These are phyloP conservation scores for Taeniopygia guttata DNA, from an alignment of 2,797 vertebrate genomes.

Conservation along the genomic window DNA sequence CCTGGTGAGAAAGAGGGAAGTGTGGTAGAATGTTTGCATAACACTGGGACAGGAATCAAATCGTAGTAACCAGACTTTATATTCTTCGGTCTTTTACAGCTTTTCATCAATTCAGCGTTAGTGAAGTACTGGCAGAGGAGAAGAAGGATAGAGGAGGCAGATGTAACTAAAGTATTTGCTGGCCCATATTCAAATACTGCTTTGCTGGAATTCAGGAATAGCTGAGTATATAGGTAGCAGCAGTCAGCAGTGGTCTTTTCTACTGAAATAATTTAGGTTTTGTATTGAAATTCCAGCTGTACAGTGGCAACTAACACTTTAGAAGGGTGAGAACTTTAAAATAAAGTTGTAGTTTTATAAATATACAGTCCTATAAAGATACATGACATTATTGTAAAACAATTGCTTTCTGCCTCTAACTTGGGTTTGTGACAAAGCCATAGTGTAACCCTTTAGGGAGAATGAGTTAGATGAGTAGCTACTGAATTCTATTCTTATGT, in stretches of 20 bases:
- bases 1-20: neutral
- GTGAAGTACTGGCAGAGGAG: neutral
- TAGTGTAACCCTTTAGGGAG: neutral
- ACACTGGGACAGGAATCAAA: neutral
- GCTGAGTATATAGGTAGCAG: neutral
- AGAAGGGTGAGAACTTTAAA: neutral
- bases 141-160: neutral
- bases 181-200: neutral
- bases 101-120: neutral
- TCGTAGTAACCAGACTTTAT: neutral
- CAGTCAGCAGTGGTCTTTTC: neutral
- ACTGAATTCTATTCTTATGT: neutral
- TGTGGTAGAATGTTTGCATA: neutral
- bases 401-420: neutral
- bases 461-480: neutral
- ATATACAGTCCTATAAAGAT: neutral
- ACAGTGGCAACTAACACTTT: neutral
- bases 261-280: neutral
- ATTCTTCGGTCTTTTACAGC: neutral
- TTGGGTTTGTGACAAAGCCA: neutral
- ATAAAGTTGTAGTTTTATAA: neutral
- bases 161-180: neutral
- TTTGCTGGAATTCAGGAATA: neutral
- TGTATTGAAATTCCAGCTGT: neutral
- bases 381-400: neutral